Base-by-base conservation (phyloP, 2,888 invertebrate species). In the Ceratothoa steindachneri region DNA sequence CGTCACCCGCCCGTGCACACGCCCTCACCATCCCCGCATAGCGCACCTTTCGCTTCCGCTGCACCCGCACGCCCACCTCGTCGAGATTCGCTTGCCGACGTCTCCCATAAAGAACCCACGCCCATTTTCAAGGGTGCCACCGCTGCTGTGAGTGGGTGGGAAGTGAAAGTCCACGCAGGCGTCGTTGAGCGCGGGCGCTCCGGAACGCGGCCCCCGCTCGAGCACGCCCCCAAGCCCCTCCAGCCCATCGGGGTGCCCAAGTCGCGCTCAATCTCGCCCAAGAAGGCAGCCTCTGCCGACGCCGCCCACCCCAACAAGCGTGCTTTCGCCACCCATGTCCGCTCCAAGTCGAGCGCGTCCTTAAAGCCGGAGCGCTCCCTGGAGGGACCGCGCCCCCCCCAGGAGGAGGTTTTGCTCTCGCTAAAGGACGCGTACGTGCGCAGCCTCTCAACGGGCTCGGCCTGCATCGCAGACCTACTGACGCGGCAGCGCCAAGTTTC, bases 321-420 rank as follows among this genome's bases (percentile, higher is more conserved):
- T 30, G 72, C 69, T 19, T 76, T 79, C 60, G 67, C 76, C 27
- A 73, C 75, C 30, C 76, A 79, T 29, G 76, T 67, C 66, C 70
- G 79, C 19, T 79, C 79, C 29, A 79, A 79, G 52, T 79, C 76
- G 15, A 76, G 76, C 52, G 76, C 74, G 9, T 73, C 79, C 4
- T 60, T 79, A 12, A 79, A 76, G 31, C 75, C 79, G 24, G 76
- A 76, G 41, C 69, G 73, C 30, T 65, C 65, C 7, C 27, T 24
- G 15, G 55, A 22, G 24, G 55, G 55, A 19, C 5, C 19, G 15
- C 15, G 55, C 22, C 55, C 19, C 9, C 60, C 19, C 27, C 60
- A 60, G 60, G 66, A 65, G 22, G 65, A 64, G 31, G 29, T 70
- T 28, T 27, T 72, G 24, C 71, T 69, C 53, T 71, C 72, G 12